Evolutionary conservation across 2,888 invertebrate species (phyloP), one percentile per base, ranked within the genome.

Genomic region (Belgica antarctica): DNA sequence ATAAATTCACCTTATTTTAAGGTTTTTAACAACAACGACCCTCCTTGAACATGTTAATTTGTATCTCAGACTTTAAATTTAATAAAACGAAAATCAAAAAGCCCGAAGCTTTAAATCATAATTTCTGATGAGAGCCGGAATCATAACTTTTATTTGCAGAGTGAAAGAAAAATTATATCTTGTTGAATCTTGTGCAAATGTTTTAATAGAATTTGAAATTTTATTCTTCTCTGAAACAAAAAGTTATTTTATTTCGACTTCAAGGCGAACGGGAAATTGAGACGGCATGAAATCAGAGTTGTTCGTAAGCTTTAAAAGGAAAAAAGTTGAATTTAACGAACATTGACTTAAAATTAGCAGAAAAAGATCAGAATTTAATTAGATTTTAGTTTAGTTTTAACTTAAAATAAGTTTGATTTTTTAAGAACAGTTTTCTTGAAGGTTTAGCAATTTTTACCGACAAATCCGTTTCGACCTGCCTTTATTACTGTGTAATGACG

Each of bases 401-500:
- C 10, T 31, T 7, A 31, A 10, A 7, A n/a, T 41, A 41, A 41
- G 5, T 41, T 41, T 5, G 15, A 15, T 41, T 41, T 41, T 5
- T 15, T 12, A 3, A 41, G 34, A 34, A n/a, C 12, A 34, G 12
- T 34, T 34, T 8, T 8, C 12, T 34, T 34, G 34, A 12, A 34
- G 34, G 7, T 34, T 34, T n/a, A n/a, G n/a, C n/a, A n/a, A n/a
- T n/a, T n/a, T n/a, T n/a, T n/a, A n/a, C n/a, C n/a, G n/a, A n/a
- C n/a, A n/a, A 34, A n/a, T 41, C 15, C 41, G 10, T 5, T 5
- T 10, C 41, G 15, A 41, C 4, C n/a, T n/a, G 41, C 41, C 61
- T 17, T 62, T 62, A 62, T 62, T 62, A 62, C 62, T 28, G 19
- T 62, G 62, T 62, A 62, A 62, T 62, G 36, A 2, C 28, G 19